Evolutionary conservation across 2,888 invertebrate species (phyloP), one percentile per base, ranked within the genome.

Genomic region (Hemaris fuciformis): DNA sequence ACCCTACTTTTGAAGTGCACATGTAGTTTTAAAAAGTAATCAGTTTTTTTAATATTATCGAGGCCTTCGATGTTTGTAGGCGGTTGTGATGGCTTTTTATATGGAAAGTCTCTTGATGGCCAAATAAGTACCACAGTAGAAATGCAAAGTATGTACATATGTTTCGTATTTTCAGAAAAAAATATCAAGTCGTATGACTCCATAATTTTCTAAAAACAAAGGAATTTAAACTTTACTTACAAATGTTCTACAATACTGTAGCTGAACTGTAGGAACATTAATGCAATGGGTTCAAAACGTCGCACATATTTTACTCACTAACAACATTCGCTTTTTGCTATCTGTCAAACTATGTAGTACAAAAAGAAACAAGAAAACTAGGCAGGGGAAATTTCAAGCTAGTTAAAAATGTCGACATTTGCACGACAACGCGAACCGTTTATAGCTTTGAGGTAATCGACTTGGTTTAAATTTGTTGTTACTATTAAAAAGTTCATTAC

Each of bases 381-480:
- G 18, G 25, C 18, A 31, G 18, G 27, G 31, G 10, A 18, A 53
- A 18, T 48, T 53, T 53, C 53, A 15, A 43, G 18, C 27, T 27
- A 27, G 42, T 18, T 59, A 59, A 59, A 41, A 43, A 59, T 13
- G 59, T 59, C 18, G 59, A 59, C 43, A 15, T 59, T 59, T 42
- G 58, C 59, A 59, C 59, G 59, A 27, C 42, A 43, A 25, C 18
- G 25, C 25, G 43, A 25, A 42, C 25, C 43, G 59, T 59, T 59
- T 25, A 43, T 27, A 43, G 59, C 43, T 59, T 27, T 42, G 15
- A 59, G 25, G 59, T 43, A 59, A 59, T 59, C 27, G 59, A 43
- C 43, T 59, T 27, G 13, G 15, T 27, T 13, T 8, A 25, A 18
- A 43, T 23, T 43, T 43, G 25, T 42, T 48, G 15, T n/a, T n/a